phyloP scores from a whole-genome alignment of 2,113 vertebrate species.

The Dendropsophus ebraccatus region DNA sequence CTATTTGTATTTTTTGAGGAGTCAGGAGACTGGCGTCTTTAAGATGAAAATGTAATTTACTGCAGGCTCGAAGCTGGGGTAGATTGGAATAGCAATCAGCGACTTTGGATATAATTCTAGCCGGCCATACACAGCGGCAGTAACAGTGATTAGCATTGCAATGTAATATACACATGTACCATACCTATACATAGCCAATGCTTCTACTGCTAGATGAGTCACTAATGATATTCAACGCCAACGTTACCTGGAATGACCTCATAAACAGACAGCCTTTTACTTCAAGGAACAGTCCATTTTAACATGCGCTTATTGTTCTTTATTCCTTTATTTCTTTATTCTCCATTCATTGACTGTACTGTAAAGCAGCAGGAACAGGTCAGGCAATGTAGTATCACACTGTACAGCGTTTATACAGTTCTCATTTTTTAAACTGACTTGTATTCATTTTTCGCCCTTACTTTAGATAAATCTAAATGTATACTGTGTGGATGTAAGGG shows the following conservation, averaged over 20 bases:
- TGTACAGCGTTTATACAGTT: no score
- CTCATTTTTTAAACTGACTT: no score
- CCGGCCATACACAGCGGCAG: not conserved
- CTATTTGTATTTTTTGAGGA: slow-evolving; percentile 15
- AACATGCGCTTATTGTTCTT: not conserved
- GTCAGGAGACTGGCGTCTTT: slow-evolving; percentile 35
- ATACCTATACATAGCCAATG: not conserved
- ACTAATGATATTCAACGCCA: not conserved
- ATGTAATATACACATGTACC: not conserved
- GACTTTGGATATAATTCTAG: not conserved
- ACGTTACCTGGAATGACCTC: not conserved
- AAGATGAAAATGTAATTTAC: slow-evolving; percentile 50
- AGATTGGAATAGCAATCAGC: slow-evolving; percentile 39
- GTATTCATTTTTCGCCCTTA: no score
- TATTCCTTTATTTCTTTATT: not conserved
- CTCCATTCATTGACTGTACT: not conserved
- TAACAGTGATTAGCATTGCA: slow-evolving; percentile 17
- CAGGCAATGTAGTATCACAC: no score
- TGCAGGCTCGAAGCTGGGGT: not conserved
- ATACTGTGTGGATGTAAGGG: no score
- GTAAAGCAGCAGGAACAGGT: no score
- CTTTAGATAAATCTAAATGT: no score
- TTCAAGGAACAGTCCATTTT: not conserved
- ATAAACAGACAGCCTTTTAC: not conserved
- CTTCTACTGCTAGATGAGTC: not conserved